Evolutionary conservation across 1,140 invertebrate genomes (phyloP), one percentile per base, ranked within the genome.

Genomic region (Hesperophylax magnus): DNA sequence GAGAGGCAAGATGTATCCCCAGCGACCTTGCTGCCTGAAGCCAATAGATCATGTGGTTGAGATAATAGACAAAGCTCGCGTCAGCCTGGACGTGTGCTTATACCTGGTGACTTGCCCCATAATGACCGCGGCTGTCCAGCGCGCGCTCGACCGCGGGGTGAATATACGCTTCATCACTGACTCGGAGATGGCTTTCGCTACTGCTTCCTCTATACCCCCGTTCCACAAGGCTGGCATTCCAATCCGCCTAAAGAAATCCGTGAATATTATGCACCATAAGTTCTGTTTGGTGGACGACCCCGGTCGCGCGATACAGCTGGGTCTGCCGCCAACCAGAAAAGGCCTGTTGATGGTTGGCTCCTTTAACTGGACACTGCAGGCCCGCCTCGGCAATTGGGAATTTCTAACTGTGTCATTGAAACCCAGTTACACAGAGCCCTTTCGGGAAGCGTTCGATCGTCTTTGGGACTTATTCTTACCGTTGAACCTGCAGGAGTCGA

Each of bases 131-230:
- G 72, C 72, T 17, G 2, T 76, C 0, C 17, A 39, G 6, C 53
- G 72, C 15, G 72, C 72, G 27, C n/a, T 18, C n/a, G 27, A n/a
- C 17, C 72, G 72, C 1, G 72, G 72, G 7, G 72, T 76, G 15
- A 8, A 17, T 0, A 31, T 76, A 9, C 14, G 54, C 6, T 15
- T 61, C n/a, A 76, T 76, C 27, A 60, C 56, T 8, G 72, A 76
- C 27, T 27, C 17, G 15, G 72, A 76, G 34, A 58, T 60, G 72
- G 72, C 54, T 17, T 60, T 60, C 14, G 54, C 72, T 14, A 27
- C 22, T n/a, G n/a, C 15, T 9, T 72, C 69, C 31, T 17, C 65
- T 18, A 69, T 69, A 9, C 27, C 65, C 6, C 0, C 34, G 3
- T 72, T 72, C 47, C 69, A 27, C 47, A 22, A 53, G 52, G 11